These are phyloP conservation scores for Cyrtonyx montezumae DNA, from an alignment of 2,113 vertebrate species.

Conservation along the genomic window DNA sequence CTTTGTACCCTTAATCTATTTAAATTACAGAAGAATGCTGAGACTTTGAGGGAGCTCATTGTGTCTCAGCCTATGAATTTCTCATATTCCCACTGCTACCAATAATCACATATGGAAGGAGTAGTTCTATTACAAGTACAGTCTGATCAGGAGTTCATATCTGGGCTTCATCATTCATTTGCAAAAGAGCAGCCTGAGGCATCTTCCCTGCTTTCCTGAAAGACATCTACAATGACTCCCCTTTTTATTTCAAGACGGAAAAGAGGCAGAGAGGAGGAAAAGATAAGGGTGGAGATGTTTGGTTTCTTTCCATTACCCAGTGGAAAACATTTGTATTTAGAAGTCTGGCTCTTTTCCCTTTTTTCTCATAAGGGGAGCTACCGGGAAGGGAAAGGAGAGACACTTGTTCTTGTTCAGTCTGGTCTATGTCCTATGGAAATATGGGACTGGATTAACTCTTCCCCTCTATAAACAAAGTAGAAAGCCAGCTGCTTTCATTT, in stretches of 20 bases:
- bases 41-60: constrained; percentile 6
- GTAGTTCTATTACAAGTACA: not conserved
- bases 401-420: not conserved
- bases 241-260: not conserved
- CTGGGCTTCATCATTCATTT: not conserved
- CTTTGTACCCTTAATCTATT: constrained; percentile 43
- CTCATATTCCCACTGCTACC: constrained; percentile 43
- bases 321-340: not conserved
- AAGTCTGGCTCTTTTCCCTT: not conserved
- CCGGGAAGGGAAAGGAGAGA: not conserved
- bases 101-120: not conserved
- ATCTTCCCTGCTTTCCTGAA: not conserved
- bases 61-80: constrained; percentile 54
- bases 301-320: not conserved
- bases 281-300: not conserved
- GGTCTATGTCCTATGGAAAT: not conserved
- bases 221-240: not conserved
- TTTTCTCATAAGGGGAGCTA: not conserved
- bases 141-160: not conserved
- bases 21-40: constrained; percentile 19
- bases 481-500: not conserved
- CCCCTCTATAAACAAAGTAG: not conserved
- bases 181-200: constrained; percentile 26
- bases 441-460: not conserved
- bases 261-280: not conserved